Evolutionary conservation across 2,797 vertebrate species (phyloP).

Genomic region (Menidia menidia): DNA sequence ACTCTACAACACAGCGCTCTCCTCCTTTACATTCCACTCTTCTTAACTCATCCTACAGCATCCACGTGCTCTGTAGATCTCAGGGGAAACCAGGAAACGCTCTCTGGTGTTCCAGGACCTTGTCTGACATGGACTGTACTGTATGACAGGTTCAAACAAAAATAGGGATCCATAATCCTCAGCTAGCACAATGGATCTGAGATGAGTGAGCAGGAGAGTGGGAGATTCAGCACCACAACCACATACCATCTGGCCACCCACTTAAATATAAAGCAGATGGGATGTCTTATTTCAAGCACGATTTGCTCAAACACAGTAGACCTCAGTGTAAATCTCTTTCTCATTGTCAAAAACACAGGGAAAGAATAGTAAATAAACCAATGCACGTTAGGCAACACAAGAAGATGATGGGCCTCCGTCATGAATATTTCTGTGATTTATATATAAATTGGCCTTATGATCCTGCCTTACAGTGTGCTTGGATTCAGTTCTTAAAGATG

Average conservation of each 20-base stretch:
- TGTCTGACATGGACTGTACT: constrained; percentile 27
- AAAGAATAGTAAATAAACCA: constrained; percentile 12
- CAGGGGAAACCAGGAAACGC: constrained; percentile 18
- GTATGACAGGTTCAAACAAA: constrained; percentile 38
- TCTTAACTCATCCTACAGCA: constrained; percentile 4
- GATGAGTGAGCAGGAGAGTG: constrained; percentile 21
- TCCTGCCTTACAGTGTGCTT: neutral
- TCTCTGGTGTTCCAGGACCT: constrained; percentile 35
- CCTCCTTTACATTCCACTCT: constrained; percentile 1
- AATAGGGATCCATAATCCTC: constrained; percentile 41
- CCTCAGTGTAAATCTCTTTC: constrained; percentile 25
- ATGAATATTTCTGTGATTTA: neutral
- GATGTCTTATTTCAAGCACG: constrained; percentile 33
- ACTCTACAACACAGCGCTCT: neutral
- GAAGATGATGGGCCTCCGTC: neutral
- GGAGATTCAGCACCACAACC: constrained; percentile 21
- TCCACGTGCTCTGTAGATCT: constrained; percentile 23
- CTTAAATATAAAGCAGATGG: constrained; percentile 48
- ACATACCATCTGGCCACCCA: constrained; percentile 44
- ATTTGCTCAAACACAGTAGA: constrained; percentile 34
- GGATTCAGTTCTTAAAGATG: neutral
- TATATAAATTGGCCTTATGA: neutral
- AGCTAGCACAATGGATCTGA: constrained; percentile 32
- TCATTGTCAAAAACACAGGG: constrained; percentile 21
- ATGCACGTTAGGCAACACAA: constrained; percentile 10